Percentiles rank a stretch among this genome's conserved stretches.
Conservation (phyloP, 2,113 vertebrate species). For the Heliornis fulica region DNA sequence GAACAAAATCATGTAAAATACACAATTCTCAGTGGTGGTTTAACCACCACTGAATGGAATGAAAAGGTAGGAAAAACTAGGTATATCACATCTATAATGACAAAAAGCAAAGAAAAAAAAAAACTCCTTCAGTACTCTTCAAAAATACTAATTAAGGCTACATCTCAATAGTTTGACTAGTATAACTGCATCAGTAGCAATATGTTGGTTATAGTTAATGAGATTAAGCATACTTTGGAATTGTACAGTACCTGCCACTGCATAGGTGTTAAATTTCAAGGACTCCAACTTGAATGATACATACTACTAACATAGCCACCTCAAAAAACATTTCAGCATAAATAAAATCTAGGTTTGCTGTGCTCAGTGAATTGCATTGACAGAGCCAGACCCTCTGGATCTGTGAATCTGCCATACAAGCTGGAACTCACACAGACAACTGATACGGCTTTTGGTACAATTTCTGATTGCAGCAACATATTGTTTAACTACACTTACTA, state of each 20-base stretch:
- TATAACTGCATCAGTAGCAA: not conserved
- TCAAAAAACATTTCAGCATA: not conserved
- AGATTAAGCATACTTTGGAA: not conserved
- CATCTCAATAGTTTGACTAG: not conserved
- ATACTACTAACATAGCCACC: not conserved
- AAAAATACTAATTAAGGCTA: too few species aligned
- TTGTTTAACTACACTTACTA: not conserved
- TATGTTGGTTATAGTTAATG: not conserved
- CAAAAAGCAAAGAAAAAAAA: not conserved
- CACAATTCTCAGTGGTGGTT: not conserved
- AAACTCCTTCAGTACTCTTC: not conserved
- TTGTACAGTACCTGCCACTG: not conserved
- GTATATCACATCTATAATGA: not conserved
- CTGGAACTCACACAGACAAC: not conserved
- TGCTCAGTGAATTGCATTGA: not conserved
- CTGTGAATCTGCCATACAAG: not conserved
- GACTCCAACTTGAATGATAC: not conserved
- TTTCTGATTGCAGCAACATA: not conserved
- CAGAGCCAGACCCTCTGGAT: not conserved
- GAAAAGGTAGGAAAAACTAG: not conserved
- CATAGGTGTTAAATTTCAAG: not conserved
- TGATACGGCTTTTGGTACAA: not conserved
- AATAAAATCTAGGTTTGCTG: not conserved
- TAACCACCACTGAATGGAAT: not conserved
- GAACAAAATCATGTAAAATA: not conserved